Percentiles rank a stretch among this genome's conserved stretches.
Conservation (phyloP, 2,797 vertebrate genomes). For the Ptychadena robeensis region DNA sequence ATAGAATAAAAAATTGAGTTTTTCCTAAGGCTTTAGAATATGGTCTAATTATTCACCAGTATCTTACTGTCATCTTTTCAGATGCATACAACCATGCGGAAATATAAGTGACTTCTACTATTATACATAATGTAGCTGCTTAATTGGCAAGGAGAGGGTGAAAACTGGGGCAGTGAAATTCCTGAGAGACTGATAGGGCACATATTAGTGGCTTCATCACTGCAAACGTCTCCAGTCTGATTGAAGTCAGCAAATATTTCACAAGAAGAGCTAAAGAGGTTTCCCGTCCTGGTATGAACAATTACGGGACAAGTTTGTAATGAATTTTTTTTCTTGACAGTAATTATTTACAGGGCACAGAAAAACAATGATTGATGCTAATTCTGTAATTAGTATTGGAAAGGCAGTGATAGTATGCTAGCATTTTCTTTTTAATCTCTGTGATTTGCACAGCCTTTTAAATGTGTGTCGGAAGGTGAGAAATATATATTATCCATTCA, state of each 20-base stretch:
- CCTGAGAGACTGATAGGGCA: constrained; percentile 90
- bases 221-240: constrained; percentile 90
- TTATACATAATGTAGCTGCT: constrained; percentile 97
- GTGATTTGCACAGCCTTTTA: not conserved
- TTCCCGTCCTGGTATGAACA: constrained; percentile 68
- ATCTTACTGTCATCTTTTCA: constrained; percentile 88
- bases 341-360: constrained; percentile 80
- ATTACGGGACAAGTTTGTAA: constrained; percentile 73
- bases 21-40: constrained; percentile 86
- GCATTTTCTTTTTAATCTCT: constrained; percentile 9
- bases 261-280: constrained; percentile 76
- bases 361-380: constrained; percentile 83
- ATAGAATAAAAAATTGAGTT: constrained; percentile 84
- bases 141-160: constrained; percentile 91
- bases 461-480: not conserved
- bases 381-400: constrained; percentile 72
- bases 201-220: constrained; percentile 93
- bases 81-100: constrained; percentile 80
- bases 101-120: constrained; percentile 89
- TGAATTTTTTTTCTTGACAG: constrained; percentile 74
- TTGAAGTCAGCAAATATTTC: constrained; percentile 91
- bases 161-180: constrained; percentile 86
- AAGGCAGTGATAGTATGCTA: constrained; percentile 37
- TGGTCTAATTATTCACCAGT: constrained; percentile 92
- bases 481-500: too few species aligned